These are phyloP conservation scores for Hypanus sabinus DNA, from an alignment of 2,113 vertebrate genomes.

Conservation along the genomic window DNA sequence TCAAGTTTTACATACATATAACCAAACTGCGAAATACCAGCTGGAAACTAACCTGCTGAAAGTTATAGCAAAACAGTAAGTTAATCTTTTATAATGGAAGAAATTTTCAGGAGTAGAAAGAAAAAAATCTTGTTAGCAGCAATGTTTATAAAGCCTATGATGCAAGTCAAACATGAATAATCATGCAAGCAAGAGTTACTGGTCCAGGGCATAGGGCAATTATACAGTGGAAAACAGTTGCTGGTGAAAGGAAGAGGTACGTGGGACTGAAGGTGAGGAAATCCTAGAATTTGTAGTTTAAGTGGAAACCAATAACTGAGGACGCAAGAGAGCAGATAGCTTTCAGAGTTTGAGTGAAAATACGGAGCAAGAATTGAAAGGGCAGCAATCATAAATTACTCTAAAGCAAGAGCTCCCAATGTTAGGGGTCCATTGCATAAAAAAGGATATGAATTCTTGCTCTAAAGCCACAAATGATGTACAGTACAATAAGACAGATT, in stretches of 20 bases:
- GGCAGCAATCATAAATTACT: background rate
- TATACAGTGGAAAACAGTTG: background rate
- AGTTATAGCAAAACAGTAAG: background rate
- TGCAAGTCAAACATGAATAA: background rate
- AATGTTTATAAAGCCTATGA: background rate
- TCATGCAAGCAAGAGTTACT: background rate
- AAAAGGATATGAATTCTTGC: too few relatives aligned
- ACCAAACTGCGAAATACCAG: background rate
- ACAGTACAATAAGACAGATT: too few relatives aligned
- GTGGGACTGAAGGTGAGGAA: too few relatives aligned
- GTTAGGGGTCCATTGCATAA: too few relatives aligned
- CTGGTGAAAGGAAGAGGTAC: background rate
- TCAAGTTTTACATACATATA: background rate
- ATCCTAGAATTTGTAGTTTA: background rate
- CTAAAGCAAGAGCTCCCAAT: background rate
- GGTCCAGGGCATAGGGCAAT: background rate
- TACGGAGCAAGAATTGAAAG: background rate
- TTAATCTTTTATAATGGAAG: background rate
- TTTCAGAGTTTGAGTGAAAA: background rate
- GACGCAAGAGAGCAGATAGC: background rate
- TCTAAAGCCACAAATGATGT: background rate
- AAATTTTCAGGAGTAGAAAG: background rate
- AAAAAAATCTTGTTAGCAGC: background rate
- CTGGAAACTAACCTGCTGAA: background rate
- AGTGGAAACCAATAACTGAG: background rate